Base-by-base conservation (phyloP, 92 coral and sea anemone genomes). In the Siderastrea siderea region DNA sequence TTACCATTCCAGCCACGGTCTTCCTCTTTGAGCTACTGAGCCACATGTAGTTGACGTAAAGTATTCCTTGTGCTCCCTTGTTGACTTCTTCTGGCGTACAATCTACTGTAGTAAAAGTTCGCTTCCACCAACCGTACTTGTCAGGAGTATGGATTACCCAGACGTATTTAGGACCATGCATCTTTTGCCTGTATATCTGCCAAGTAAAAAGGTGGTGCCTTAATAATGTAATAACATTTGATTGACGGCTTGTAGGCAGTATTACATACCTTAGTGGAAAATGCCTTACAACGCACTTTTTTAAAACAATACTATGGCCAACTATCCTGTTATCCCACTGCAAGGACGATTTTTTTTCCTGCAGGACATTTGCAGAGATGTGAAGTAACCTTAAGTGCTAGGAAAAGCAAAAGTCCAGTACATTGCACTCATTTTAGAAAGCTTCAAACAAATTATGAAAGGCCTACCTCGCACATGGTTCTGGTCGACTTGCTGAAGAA, bases 121-220 rank as follows among this genome's bases (percentile, higher is more conserved):
- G 14, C 58, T 89, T 90, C 97, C 97, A 94, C 97, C 97, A 94
- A 14, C 85, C 85, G 17, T 91, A 79, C 17, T 89, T 71, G 64
- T 94, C 97, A 82, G 97, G 97, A 3, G 97, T 94, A 50, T 94
- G 61, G 68, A 94, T 89, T 45, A 94, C 81, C 97, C 97, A 94
- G 26, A 87, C 97, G 71, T 89, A 94, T 68, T 94, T 84, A 43
- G 85, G 80, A 3, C 96, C 94, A 65, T 70, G 71, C 89, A 94
- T 63, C 6, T 82, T 86, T 8, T 76, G 89, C 47, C 89, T 85
- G 94, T 84, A 94, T 64, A 91, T 86, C 94, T 94, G 66, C 2
- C 59, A n/a, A n/a, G 16, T 44, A 47, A 74, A 51, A 14, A 14
- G 3, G 15, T 19, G 19, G 2, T 49, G 6, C 10, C 13, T 51